phyloP scores from a whole-genome alignment of 2,888 invertebrate species.

The Perizoma affinitatum region DNA sequence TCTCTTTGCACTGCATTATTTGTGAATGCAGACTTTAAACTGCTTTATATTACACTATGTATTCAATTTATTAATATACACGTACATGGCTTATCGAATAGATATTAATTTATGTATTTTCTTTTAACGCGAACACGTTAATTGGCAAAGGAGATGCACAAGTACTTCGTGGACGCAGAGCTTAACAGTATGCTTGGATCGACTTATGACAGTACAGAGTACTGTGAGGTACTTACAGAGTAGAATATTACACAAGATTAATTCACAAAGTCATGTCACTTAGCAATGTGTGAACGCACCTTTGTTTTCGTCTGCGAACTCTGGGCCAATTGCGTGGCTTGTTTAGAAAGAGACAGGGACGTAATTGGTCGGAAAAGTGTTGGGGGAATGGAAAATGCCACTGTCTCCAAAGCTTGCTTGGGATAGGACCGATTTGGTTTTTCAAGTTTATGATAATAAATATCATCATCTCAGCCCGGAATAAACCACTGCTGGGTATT shows the following conservation, averaged over 20 bases:
- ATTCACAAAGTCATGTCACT: slow-evolving; percentile 43
- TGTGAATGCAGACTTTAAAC: neutral
- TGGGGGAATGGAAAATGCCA: too few relatives aligned
- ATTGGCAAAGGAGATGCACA: slow-evolving; percentile 89
- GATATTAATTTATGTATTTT: slow-evolving; percentile 71
- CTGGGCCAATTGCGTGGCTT: slow-evolving; percentile 18
- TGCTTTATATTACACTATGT: slow-evolving; percentile 26
- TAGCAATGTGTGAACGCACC: slow-evolving; percentile 32
- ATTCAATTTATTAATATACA: slow-evolving; percentile 33
- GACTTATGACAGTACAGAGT: slow-evolving; percentile 83
- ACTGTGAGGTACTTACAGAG: slow-evolving; percentile 70
- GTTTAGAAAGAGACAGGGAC: neutral
- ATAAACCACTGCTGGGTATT: too few relatives aligned
- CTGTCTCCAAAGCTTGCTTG: neutral
- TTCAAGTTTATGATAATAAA: too few relatives aligned
- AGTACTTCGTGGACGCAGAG: slow-evolving; percentile 92
- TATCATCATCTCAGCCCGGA: too few relatives aligned
- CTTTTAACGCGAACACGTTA: slow-evolving; percentile 79
- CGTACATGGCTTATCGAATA: slow-evolving; percentile 30
- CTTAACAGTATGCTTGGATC: slow-evolving; percentile 89
- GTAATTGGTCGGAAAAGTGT: neutral
- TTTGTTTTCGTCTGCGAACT: slow-evolving; percentile 9
- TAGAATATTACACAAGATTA: slow-evolving; percentile 43
- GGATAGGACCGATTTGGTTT: too few relatives aligned
- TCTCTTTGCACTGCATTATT: too few relatives aligned